Base-by-base conservation (phyloP, 2,888 invertebrate genomes). In the Hypselothyrea guttata region DNA sequence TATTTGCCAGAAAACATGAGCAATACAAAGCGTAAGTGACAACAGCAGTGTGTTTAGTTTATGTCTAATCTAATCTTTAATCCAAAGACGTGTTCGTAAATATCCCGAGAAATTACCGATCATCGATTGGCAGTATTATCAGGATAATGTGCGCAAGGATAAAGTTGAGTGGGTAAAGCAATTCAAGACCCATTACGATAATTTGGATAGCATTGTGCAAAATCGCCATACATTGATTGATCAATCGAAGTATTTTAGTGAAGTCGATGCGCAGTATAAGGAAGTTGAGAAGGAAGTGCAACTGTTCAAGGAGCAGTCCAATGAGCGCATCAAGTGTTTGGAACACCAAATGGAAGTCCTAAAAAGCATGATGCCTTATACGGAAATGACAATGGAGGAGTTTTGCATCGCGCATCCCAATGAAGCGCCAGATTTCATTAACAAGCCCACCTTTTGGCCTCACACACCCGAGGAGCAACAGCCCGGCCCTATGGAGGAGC, bases 311-410 rank as follows among this genome's bases (percentile, higher is more conserved):
- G 57, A 28, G 1, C 65, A 74, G 9, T 90, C 90, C 0, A 64
- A 87, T 15, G 7, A 68, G 2, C 84, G 87, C 55, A 58, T 90
- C 91, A 91, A 42, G 2, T 0, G 28, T 0, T 92, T 91, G 64
- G 90, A 93, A 77, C 90, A 92, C 30, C 92, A 95, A 89, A 91
- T 96, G 4, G 91, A 90, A 0, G 91, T 91, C 28, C 90, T 95
- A 61, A 91, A 93, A 52, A 89, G 91, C 0, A 89, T 96, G 56
- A 89, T 96, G 69, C 94, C 96, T 0, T 95, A 93, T 56, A 92
- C 92, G 15, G 92, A 96, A 86, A 97, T 98, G 97, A 97, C 97
- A 0, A 77, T 84, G 75, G 97, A 98, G 89, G 97, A 97, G 86
- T 94, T 90, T 87, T 91, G 90, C 34, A 93, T 94, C 61, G 92